phyloP scores from a whole-genome alignment of 2,113 vertebrate genomes.

The Peucedramus taeniatus region DNA sequence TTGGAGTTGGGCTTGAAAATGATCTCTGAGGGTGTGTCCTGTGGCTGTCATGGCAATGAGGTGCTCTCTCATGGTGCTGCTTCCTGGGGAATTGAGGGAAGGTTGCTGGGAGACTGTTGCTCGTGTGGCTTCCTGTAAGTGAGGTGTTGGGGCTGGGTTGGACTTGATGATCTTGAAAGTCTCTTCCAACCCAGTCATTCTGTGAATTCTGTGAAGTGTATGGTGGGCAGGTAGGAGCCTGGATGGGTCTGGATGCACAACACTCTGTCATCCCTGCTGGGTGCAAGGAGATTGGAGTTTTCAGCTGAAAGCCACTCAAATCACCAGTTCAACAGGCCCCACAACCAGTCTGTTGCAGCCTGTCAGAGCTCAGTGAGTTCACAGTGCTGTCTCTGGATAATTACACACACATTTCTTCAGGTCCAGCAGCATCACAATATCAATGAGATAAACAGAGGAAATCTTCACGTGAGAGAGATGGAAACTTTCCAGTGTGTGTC shows the following conservation, averaged over 20 bases:
- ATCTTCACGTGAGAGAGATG: neutral
- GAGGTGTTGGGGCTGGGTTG: neutral
- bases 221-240: neutral
- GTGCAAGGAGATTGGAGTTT: neutral
- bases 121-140: rapidly evolving
- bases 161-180: neutral
- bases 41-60: rapidly evolving
- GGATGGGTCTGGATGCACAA: neutral
- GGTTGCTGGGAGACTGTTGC: neutral
- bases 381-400: neutral
- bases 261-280: neutral
- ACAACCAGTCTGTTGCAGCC: neutral
- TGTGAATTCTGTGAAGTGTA: neutral
- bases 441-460: neutral
- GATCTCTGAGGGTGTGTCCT: rapidly evolving
- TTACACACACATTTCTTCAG: neutral
- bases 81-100: neutral
- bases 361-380: neutral
- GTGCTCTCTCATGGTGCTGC: neutral
- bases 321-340: neutral
- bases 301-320: neutral
- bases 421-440: neutral
- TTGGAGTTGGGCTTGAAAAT: neutral
- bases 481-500: neutral
- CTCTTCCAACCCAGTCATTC: too few species aligned